Base-by-base conservation (phyloP, 2,888 invertebrate genomes). In the Pammene aurita region DNA sequence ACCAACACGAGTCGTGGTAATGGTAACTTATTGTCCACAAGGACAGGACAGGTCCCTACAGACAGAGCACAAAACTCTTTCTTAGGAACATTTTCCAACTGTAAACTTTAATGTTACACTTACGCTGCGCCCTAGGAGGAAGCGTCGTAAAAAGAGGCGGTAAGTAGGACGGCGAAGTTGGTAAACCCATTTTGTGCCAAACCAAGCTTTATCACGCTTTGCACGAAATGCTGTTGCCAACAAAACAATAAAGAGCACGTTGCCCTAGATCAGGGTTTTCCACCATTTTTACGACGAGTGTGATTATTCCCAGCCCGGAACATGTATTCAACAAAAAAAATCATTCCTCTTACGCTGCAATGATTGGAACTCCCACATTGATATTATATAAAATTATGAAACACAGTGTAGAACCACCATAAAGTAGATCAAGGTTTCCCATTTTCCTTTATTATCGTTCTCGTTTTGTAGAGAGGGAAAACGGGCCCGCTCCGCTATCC, bases 201-300 rank as follows among this genome's bases (percentile, higher is more conserved):
- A 60, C 56, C 41, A 50, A 63, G 64, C 69, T 69, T 69, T 46
- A 55, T 69, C 69, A 65, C 60, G 69, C 69, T 69, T 69, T 69
- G 64, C 69, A 69, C 69, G 60, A 60, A 16, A n/a, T 60, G 69
- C 65, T 60, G 64, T 57, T 42, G 11, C 11, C 14, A 26, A 26
- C 50, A 38, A 64, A 38, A 44, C 35, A 41, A 68, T 46, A 58
- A 42, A 56, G 18, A 18, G 16, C 11, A n/a, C 4, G 11, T 50
- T 57, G 18, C 5, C 16, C 41, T 16, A 35, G 56, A 63, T 52
- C 11, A 52, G 52, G 48, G 16, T 10, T 48, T 10, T 48, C 16
- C 50, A 18, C n/a, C 50, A 1, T 50, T 50, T 50, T 50, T 18
- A 18, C 9, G 10, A 18, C 50, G 9, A 18, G 50, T 9, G 0